Base-by-base conservation (phyloP, 2,113 vertebrate genomes). In the Syngnathus floridae region DNA sequence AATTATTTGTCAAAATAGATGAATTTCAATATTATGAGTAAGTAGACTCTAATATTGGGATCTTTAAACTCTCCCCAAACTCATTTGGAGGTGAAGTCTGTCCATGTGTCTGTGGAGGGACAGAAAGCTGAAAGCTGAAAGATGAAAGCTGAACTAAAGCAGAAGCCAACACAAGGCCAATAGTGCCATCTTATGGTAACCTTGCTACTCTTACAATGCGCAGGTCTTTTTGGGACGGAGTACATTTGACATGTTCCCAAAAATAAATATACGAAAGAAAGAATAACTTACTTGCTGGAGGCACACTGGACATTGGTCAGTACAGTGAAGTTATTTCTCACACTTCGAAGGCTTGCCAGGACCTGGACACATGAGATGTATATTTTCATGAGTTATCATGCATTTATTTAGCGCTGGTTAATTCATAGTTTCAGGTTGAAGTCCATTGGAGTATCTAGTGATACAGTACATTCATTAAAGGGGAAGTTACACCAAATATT, bases 241-340 rank as follows among this genome's bases (percentile, higher is more conserved):
- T 40, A 10, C 7, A 40, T 40, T 40, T 40, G 38, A 26, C 26
- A 26, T 26, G 26, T 26, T 26, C 26, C 26, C 26, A 26, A 26
- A 26, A 26, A 11, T 17, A 59, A n/a, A n/a, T 37, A n/a, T 17
- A 41, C 6, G 0, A 43, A 5, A 61, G 2, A 61, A 43, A 36
- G 17, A 49, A 36, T 64, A 16, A 62, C 94, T 93, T 92, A 99
- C 97, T 96, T 99, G 92, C 90, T 97, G 71, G 95, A 89, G 65
- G 95, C 84, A 84, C 95, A 94, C 19, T 99, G 96, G 65, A 99
- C 90, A 82, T 98, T 99, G 69, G 97, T 99, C 63, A 99, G 88
- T 19, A 95, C 75, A 0, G 94, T 97, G 84, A 99, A 97, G 88
- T 99, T 99, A 89, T 95, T 98, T 79, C 97, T 93, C 72, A 99